Conservation (phyloP, 2,888 invertebrate genomes). For the Parasteatoda lunata region DNA sequence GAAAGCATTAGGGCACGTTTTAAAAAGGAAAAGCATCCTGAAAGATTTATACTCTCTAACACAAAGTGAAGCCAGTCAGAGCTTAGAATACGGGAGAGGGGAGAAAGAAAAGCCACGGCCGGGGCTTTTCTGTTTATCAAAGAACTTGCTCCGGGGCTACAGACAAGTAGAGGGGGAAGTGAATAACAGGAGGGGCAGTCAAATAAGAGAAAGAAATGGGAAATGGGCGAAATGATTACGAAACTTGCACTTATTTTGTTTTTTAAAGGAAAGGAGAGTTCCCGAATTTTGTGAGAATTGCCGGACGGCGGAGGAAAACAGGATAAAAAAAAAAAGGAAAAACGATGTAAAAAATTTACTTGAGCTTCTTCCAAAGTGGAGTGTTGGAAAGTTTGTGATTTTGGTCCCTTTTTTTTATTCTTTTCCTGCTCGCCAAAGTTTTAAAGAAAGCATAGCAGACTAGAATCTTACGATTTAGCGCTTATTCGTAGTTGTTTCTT, state of each 20-base stretch:
- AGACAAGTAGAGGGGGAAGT: slow-evolving; percentile 22
- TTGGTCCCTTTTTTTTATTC: slow-evolving; percentile 9
- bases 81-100: slow-evolving; percentile 34
- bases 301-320: slow-evolving; percentile 25
- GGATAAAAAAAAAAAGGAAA: slow-evolving; percentile 16
- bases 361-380: slow-evolving; percentile 41
- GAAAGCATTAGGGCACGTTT: slow-evolving; percentile 68
- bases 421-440: slow-evolving; percentile 19
- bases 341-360: slow-evolving; percentile 64
- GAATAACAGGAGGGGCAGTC: slow-evolving; percentile 50
- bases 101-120: slow-evolving; percentile 54
- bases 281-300: slow-evolving; percentile 68
- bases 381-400: slow-evolving; percentile 39
- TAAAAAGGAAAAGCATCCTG: slow-evolving; percentile 67
- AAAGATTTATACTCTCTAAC: slow-evolving; percentile 65
- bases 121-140: slow-evolving; percentile 62
- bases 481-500: slow-evolving; percentile 7
- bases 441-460: slow-evolving; percentile 41
- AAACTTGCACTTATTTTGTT: slow-evolving; percentile 67
- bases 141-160: slow-evolving; percentile 51
- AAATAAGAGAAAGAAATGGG: slow-evolving; percentile 66
- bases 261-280: slow-evolving; percentile 28
- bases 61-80: slow-evolving; percentile 60
- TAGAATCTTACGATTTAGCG: slow-evolving; percentile 52
- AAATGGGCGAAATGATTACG: slow-evolving; percentile 65